Base-by-base conservation (phyloP, 2,113 vertebrate genomes). In the Burhinus bistriatus region DNA sequence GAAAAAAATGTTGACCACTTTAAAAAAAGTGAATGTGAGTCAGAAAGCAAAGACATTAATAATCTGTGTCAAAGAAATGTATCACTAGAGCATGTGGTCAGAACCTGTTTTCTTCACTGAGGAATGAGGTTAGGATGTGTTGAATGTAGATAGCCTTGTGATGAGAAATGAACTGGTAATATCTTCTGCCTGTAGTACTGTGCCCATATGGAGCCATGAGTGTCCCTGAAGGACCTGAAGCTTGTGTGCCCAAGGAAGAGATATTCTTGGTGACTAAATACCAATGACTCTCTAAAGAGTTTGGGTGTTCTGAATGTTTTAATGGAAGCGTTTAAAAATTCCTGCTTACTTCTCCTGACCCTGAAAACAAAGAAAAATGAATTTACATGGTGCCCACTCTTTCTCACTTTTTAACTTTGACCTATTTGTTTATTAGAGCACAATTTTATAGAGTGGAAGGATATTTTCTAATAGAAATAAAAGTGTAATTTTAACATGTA, bases 91-190 rank as follows among this genome's bases (percentile, higher is more conserved):
- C n/a, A 6, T 44, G 7, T 54, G 61, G 68, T 22, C 72, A 51
- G 45, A 49, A 51, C 12, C 10, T 18, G 32, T 20, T 55, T 32
- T 22, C 45, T 68, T 57, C 5, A 12, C 30, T 38, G 22, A 45
- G 76, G 65, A 55, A 4, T 42, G 34, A 49, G 61, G 59, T 59
- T 34, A 44, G 57, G 26, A 10, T 9, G 8, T 65, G 54, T 3
- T 1, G 27, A 4, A 2, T 0, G 0, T 1, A 4, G 29, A 9
- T 26, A 58, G n/a, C 38, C 9, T 38, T 16, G 1, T 1, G 27
- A 8, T 6, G 83, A 64, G 76, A 22, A 21, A 16, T 1, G 27
- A 62, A 11, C 55, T 40, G 38, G 54, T 14, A 13, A 1, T 4
- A 3, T 8, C 22, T 19, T 10, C 23, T 47, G 71, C 36, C 71